Base-by-base conservation (phyloP, 1,140 invertebrate genomes). In the Wiebesia pumilae region DNA sequence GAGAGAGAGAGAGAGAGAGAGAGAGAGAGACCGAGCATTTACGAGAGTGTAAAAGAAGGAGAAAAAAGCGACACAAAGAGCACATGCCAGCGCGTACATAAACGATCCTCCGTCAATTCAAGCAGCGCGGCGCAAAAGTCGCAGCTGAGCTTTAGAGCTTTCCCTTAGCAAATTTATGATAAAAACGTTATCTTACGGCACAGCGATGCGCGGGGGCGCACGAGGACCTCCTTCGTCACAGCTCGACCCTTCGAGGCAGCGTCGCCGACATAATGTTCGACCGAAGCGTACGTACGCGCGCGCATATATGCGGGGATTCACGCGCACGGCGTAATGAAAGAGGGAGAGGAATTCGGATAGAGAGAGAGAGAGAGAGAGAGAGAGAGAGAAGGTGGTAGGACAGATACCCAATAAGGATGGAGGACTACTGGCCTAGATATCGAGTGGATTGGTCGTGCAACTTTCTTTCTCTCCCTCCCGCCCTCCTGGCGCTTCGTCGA, bases 391-490 rank as follows among this genome's bases (percentile, higher is more conserved):
- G 82, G n/a, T 54, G 24, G 19, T 30, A 4, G 3, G 62, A 84
- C 58, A 77, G 80, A 75, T 82, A 80, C 73, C 80, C 73, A 85
- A 85, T 67, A 78, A 84, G 83, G 82, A 82, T 84, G 69, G 82
- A 88, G 87, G 83, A 86, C 81, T 87, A 83, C 82, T 88, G 87
- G 85, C 87, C 87, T 88, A 88, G 82, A 88, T 88, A 88, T 87
- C 62, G 78, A 77, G 87, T 84, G 62, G 83, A 88, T 85, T 75
- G 71, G 83, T 83, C 62, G 79, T 33, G 24, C 62, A 33, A 75
- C 58, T 78, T 54, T 83, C 33, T 33, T 43, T 82, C 73, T 78
- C 78, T 19, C 54, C 43, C 54, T 21, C 51, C 19, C 35, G 9
- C 43, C 9, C 2, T 38, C 30, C n/a, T 14, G 51, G 3, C 58